Evolutionary conservation across 2,797 vertebrate genomes (phyloP).

Genomic region (Tapirus indicus): DNA sequence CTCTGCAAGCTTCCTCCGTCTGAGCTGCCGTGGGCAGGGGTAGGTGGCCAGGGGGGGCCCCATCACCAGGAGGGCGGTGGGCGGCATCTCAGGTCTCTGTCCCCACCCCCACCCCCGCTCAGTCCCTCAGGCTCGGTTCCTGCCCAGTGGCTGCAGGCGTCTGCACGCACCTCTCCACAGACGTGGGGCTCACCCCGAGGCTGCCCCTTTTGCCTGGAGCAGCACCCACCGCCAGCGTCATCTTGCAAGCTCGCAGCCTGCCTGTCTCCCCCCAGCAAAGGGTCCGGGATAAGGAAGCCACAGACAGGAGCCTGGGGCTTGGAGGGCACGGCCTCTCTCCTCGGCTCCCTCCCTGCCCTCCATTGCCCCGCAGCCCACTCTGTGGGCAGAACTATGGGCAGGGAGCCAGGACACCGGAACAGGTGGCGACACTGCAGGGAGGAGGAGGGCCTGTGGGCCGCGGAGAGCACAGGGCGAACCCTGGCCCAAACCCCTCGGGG

Average conservation of each 20-base stretch:
- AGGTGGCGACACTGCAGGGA: neutral
- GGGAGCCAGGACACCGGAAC: neutral
- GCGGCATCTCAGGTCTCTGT: neutral
- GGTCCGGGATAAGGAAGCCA: neutral
- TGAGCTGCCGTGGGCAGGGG: neutral
- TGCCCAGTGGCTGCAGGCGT: accelerated
- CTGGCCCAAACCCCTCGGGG: too few species aligned
- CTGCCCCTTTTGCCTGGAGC: neutral
- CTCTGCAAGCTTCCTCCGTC: neutral
- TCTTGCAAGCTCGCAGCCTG: neutral
- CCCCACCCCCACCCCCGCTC: neutral
- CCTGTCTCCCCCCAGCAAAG: neutral
- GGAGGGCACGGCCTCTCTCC: accelerated
- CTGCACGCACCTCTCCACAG: accelerated
- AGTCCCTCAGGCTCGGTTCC: too few species aligned
- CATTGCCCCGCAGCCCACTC: neutral
- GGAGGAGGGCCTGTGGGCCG: neutral
- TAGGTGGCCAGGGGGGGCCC: neutral
- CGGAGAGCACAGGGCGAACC: neutral
- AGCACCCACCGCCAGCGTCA: neutral
- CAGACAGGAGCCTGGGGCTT: neutral
- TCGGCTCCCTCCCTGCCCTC: accelerated
- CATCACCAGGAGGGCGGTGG: neutral
- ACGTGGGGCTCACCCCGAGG: accelerated
- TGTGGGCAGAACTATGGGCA: neutral